Conservation (phyloP, 2,797 vertebrate genomes). For the Capromys pilorides region DNA sequence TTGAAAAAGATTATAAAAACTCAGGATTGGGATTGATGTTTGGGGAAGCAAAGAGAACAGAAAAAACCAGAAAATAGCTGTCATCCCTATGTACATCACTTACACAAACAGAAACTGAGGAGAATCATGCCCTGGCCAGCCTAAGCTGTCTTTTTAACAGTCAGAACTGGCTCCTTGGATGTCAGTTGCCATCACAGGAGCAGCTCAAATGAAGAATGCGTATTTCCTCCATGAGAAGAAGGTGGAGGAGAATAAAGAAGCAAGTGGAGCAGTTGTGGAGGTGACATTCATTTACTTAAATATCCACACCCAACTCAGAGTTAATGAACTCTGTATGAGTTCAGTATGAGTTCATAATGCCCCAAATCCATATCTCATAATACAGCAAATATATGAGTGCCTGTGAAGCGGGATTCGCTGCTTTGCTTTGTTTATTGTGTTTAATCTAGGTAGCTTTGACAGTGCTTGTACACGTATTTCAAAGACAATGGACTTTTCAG, state of each 20-base stretch:
- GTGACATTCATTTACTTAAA: slow-evolving; percentile 11
- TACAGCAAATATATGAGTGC: neutral
- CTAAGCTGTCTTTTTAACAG: neutral
- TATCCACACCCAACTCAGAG: neutral
- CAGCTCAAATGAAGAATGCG: neutral
- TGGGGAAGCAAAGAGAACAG: neutral
- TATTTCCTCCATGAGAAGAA: neutral
- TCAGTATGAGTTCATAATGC: neutral
- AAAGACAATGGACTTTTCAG: neutral
- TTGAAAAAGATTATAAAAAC: slow-evolving; percentile 19
- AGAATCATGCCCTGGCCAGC: neutral
- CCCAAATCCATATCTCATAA: slow-evolving; percentile 30
- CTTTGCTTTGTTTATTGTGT: slow-evolving; percentile 38
- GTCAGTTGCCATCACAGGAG: neutral
- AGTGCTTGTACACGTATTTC: neutral
- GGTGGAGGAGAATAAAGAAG: neutral
- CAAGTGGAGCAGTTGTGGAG: neutral
- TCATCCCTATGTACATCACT: neutral
- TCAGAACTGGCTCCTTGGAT: neutral
- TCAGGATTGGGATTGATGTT: neutral
- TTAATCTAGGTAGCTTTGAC: slow-evolving; percentile 17
- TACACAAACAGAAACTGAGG: neutral
- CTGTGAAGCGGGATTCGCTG: neutral
- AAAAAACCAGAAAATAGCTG: neutral
- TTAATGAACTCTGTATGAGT: neutral